phyloP scores from a whole-genome alignment of 2,888 invertebrate genomes.

The Drosophila planitibia region DNA sequence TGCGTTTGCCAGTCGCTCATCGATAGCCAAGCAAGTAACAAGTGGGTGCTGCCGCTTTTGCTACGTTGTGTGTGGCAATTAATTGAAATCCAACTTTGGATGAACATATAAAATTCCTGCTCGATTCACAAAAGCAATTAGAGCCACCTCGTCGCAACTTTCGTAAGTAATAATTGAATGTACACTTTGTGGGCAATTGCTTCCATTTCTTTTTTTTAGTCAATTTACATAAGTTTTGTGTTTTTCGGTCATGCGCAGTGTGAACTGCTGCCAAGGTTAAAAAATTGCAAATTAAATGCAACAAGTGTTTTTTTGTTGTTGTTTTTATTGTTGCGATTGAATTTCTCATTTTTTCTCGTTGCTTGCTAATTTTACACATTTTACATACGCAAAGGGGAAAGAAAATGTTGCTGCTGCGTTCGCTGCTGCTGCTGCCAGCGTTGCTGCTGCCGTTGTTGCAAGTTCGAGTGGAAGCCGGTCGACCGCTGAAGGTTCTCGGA shows the following conservation, averaged over 20 bases:
- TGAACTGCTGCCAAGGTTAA: constrained; percentile 54
- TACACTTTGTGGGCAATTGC: constrained; percentile 15
- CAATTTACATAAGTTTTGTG: constrained; percentile 65
- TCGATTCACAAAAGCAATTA: constrained; percentile 19
- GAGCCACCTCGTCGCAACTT: not conserved
- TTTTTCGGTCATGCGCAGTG: constrained; percentile 65
- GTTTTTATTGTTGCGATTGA: constrained; percentile 2
- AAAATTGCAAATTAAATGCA: constrained; percentile 44
- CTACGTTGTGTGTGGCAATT: constrained; percentile 8
- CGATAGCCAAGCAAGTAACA: constrained; percentile 46
- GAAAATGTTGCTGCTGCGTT: constrained; percentile 37
- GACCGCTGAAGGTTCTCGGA: constrained; percentile 83
- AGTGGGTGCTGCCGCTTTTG: not conserved
- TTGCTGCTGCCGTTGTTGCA: constrained; percentile 19
- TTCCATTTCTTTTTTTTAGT: not conserved
- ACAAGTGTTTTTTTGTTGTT: constrained; percentile 59
- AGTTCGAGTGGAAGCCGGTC: constrained; percentile 50
- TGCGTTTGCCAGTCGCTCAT: constrained; percentile 57
- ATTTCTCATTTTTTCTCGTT: not conserved
- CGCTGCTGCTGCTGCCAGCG: constrained; percentile 23
- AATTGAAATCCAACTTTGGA: constrained; percentile 30
- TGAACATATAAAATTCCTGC: not conserved
- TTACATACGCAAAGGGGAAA: constrained; percentile 15
- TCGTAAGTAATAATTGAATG: constrained; percentile 22
- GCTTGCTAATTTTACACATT: constrained; percentile 36